Base-by-base conservation (phyloP, 1,140 invertebrate species). In the Ylistrum balloti region DNA sequence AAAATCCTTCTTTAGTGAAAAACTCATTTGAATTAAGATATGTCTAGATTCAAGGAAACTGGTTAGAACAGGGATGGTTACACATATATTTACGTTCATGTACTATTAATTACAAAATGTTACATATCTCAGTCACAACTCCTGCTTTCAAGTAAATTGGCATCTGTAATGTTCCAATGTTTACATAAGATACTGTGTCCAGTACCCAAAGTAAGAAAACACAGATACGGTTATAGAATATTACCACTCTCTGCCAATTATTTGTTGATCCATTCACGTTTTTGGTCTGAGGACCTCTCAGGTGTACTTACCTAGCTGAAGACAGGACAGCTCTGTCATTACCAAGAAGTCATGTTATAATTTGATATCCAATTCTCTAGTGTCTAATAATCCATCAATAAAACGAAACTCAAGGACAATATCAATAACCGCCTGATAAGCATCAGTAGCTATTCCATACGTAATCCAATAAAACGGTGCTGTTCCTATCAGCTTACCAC, bases 391-490 rank as follows among this genome's bases (percentile, higher is more conserved):
- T 38, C 5, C 35, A 38, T 38, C 35, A 74, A 74, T 28, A n/a
- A 45, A 45, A n/a, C 56, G 22, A 74, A 74, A 28, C 56, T 74
- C 20, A 28, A 74, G 22, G 56, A 74, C 11, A 0, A n/a, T 28
- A 28, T 74, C 56, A 74, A 74, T 74, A 74, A 74, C 22, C 22
- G 28, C 0, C 56, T 45, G 17, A 17, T 45, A 45, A 15, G 41
- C 41, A 45, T 17, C 56, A 74, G 56, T n/a, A 74, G 56, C 56
- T 74, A 74, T 28, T 28, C n/a, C 56, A 74, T n/a, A 74, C 17
- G 56, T 74, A 74, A 74, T 74, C 56, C 56, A 74, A 74, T 74
- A 74, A 74, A 74, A 28, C 56, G n/a, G 56, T 74, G 56, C 13
- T 74, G 56, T 74, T 74, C 56, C 56, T 74, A 17, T 74, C n/a